Percentiles rank a stretch among this genome's conserved stretches.
These are phyloP conservation scores for Echeneis naucrates DNA, from an alignment of 2,797 vertebrate genomes.

Conservation along the genomic window DNA sequence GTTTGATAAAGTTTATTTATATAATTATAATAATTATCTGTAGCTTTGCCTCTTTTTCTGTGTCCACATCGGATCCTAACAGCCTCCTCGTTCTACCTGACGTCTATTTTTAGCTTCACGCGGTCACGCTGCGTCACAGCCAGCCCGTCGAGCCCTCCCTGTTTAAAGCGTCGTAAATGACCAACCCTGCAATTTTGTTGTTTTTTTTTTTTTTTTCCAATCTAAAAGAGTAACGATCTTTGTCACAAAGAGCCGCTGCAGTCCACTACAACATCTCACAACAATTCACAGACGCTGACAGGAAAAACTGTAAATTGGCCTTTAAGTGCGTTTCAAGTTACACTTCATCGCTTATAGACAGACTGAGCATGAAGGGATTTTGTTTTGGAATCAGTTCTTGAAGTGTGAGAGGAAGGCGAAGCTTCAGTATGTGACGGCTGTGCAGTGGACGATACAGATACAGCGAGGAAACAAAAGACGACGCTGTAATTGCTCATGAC, in stretches of 20 bases:
- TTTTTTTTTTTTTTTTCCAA: not conserved
- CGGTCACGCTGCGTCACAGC: too few relatives aligned
- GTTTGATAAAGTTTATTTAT: too few relatives aligned
- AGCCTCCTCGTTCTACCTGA: too few relatives aligned
- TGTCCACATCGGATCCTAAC: too few relatives aligned
- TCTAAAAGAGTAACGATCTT: not conserved
- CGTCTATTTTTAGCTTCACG: too few relatives aligned
- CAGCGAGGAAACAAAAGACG: constrained; percentile 36
- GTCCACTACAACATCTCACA: constrained; percentile 1
- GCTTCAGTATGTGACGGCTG: too few relatives aligned
- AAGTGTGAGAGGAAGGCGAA: constrained; percentile 24
- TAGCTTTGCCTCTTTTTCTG: too few relatives aligned
- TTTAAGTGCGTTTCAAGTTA: constrained; percentile 33
- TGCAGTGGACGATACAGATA: too few relatives aligned
- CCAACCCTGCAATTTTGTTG: not conserved
- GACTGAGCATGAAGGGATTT: constrained; percentile 30
- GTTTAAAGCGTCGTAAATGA: too few relatives aligned
- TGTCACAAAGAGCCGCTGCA: not conserved
- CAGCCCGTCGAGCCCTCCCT: too few relatives aligned
- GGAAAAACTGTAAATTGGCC: constrained; percentile 32
- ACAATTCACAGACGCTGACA: constrained; percentile 16
- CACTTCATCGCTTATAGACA: constrained; percentile 51
- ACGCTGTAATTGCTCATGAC: constrained; percentile 50
- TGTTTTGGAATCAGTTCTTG: constrained; percentile 46
- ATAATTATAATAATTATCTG: too few relatives aligned